A percentile compares a stretch with the other conserved stretches of the same genome.
Evolutionary conservation across 1,140 invertebrate species (phyloP).

Genomic region (Schlechtendalia chinensis): DNA sequence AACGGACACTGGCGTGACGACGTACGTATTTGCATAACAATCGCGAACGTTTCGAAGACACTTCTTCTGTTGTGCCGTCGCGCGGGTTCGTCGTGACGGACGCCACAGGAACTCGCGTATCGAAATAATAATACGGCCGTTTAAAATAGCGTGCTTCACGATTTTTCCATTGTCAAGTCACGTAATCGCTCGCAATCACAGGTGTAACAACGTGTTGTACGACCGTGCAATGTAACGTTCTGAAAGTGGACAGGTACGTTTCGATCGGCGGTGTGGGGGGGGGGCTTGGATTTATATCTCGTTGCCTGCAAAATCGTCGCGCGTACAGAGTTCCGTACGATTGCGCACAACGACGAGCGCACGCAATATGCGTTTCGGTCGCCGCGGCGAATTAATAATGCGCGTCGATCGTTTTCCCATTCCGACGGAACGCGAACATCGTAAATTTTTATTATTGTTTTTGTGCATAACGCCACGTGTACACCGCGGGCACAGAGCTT

Average conservation of each 20-base stretch:
- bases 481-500: too few relatives aligned
- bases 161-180: slow-evolving; percentile 43
- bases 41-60: slow-evolving; percentile 13
- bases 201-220: not conserved
- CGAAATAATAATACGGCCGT: slow-evolving; percentile 29
- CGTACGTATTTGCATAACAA: slow-evolving; percentile 28
- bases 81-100: slow-evolving; percentile 26
- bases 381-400: too few relatives aligned
- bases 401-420: too few relatives aligned
- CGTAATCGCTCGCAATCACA: slow-evolving; percentile 28
- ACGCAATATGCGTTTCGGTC: too few relatives aligned
- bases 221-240: not conserved
- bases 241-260: not conserved
- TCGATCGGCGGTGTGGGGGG: not conserved
- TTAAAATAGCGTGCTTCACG: slow-evolving; percentile 44
- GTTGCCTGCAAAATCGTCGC: not conserved
- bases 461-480: too few relatives aligned
- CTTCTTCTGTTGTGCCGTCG: not conserved
- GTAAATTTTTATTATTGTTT: too few relatives aligned
- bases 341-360: not conserved
- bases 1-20: not conserved
- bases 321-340: not conserved
- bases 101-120: not conserved
- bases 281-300: not conserved
- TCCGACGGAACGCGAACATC: too few relatives aligned